Evolutionary conservation across 2,113 vertebrate species (phyloP).

Genomic region (Microcebus murinus): DNA sequence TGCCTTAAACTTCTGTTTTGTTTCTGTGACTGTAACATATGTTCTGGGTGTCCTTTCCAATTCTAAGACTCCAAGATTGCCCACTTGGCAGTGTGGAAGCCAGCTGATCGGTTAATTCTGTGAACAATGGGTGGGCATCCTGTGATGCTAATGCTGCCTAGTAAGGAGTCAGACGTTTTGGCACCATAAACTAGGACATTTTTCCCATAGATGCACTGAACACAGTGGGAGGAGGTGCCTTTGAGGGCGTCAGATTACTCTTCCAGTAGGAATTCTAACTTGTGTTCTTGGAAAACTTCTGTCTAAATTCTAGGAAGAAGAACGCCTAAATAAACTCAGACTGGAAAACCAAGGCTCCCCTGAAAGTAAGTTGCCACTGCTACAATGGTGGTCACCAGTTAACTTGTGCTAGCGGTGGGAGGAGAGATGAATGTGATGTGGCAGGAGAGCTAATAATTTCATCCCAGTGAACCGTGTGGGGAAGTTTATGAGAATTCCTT

Average conservation of each 20-base stretch:
- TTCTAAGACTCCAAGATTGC: neutral
- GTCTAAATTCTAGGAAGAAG: conserved; percentile 90
- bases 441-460: neutral
- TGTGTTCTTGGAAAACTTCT: conserved; percentile 74
- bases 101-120: neutral
- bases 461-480: neutral
- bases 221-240: neutral
- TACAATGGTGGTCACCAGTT: neutral
- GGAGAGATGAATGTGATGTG: neutral
- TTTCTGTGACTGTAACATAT: neutral
- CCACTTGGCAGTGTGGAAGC: neutral
- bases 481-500: neutral
- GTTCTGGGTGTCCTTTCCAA: neutral
- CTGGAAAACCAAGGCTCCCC: conserved; percentile 90
- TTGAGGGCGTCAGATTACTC: neutral
- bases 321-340: conserved; percentile 91
- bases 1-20: neutral
- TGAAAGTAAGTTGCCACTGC: conserved; percentile 88
- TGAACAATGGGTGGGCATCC: neutral
- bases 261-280: conserved; percentile 27
- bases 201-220: neutral
- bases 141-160: neutral
- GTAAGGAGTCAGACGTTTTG: neutral
- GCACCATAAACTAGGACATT: neutral
- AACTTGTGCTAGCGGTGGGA: neutral